Conservation (phyloP, 2,888 invertebrate genomes). For the Hermaeophaga mercurialis region DNA sequence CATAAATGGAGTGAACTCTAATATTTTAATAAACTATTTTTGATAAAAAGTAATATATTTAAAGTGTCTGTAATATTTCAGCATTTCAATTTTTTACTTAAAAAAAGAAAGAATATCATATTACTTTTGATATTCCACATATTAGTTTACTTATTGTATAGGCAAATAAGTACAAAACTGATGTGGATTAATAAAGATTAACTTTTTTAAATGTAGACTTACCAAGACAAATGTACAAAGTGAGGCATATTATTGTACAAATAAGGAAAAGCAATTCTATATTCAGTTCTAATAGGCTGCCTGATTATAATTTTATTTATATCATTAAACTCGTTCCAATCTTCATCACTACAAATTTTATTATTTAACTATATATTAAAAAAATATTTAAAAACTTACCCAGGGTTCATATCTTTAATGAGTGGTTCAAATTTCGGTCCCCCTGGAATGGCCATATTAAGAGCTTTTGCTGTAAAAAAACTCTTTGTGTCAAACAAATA, state of each 20-base stretch:
- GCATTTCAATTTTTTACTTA: conserved; percentile 60
- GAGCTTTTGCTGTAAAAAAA: conserved; percentile 98
- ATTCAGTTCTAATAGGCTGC: conserved; percentile 98
- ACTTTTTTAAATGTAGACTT: conserved; percentile 55
- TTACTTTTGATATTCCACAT: conserved; percentile 62
- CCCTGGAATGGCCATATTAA: conserved; percentile 99
- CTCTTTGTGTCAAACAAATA: conserved; percentile 99
- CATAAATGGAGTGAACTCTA: not conserved
- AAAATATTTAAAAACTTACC: conserved; percentile 61
- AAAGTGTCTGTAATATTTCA: conserved; percentile 63
- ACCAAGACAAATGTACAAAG: conserved; percentile 98
- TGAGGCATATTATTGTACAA: conserved; percentile 98
- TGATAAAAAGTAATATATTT: no score
- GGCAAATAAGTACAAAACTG: conserved; percentile 32
- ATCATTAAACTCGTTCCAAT: conserved; percentile 99
- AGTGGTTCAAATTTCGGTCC: conserved; percentile 99
- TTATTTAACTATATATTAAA: conserved; percentile 12
- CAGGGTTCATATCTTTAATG: conserved; percentile 96
- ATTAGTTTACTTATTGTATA: conserved; percentile 60
- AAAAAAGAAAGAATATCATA: conserved; percentile 62
- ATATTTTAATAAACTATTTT: no score
- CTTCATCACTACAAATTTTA: conserved; percentile 80
- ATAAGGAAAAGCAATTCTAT: conserved; percentile 98
- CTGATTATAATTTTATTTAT: conserved; percentile 99
- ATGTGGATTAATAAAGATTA: conserved; percentile 22